Evolutionary conservation across 2,113 vertebrate species (phyloP).

Genomic region (Tringa solitaria): DNA sequence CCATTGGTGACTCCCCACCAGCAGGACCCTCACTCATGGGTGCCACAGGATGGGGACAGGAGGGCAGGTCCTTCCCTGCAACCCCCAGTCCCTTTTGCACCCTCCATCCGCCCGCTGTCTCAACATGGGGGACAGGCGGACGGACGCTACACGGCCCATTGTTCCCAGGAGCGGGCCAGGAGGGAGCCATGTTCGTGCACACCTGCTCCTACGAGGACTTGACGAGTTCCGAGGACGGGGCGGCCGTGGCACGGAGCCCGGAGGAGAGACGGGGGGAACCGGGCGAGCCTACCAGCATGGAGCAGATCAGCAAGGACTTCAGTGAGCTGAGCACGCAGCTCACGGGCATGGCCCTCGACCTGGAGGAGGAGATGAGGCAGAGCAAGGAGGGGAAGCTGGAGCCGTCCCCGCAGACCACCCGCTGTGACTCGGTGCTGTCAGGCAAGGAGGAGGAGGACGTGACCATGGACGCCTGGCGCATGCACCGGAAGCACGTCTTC

Average conservation of each 20-base stretch:
- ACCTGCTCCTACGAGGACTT: conserved; percentile 92
- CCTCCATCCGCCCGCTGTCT: rapidly evolving
- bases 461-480: conserved; percentile 86
- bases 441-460: conserved; percentile 83
- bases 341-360: conserved; percentile 72
- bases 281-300: conserved; percentile 58
- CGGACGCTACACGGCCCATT: rapidly evolving
- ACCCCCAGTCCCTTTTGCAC: background rate
- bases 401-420: background rate
- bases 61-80: background rate
- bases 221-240: conserved; percentile 74
- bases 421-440: conserved; percentile 20
- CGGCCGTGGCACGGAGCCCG: background rate
- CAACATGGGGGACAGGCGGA: rapidly evolving
- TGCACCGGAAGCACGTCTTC: conserved; percentile 92
- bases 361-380: conserved; percentile 77
- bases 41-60: background rate
- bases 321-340: conserved; percentile 78
- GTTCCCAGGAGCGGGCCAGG: conserved; percentile 86
- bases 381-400: conserved; percentile 70
- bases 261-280: conserved; percentile 49
- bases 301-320: conserved; percentile 80
- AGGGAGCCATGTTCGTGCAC: conserved; percentile 91
- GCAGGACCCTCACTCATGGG: rapidly evolving
- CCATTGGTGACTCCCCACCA: background rate